Conservation (phyloP, 2,888 invertebrate genomes). For the Dichetophora obliterata region DNA sequence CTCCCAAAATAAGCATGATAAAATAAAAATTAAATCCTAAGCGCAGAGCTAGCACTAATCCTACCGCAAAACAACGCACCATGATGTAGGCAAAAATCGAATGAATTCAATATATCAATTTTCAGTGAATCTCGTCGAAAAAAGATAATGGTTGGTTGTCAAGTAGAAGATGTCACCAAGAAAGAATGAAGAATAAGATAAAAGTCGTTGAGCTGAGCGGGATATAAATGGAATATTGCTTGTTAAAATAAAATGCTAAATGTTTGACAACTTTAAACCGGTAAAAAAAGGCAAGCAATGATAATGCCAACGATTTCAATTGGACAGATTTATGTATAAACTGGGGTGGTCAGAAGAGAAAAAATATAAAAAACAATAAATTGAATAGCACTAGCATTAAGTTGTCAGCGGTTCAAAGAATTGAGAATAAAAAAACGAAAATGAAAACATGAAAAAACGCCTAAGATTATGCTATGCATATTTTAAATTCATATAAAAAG, state of each 20-base stretch:
- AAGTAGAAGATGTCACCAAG: neutral
- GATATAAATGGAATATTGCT: slow-evolving; percentile 60
- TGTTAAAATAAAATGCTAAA: slow-evolving; percentile 52
- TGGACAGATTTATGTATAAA: neutral
- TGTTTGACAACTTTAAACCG: slow-evolving; percentile 49
- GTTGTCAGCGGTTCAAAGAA: neutral
- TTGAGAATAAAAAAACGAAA: neutral
- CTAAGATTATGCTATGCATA: slow-evolving; percentile 38
- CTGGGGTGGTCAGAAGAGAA: neutral
- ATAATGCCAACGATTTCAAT: neutral
- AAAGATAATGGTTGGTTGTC: neutral
- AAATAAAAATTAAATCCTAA: slow-evolving; percentile 4
- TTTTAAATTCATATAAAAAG: slow-evolving; percentile 4
- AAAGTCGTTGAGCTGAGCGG: neutral
- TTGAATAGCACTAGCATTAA: neutral
- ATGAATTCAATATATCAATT: slow-evolving; percentile 67
- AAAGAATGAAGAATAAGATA: neutral
- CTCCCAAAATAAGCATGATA: slow-evolving; percentile 6
- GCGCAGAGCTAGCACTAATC: slow-evolving; percentile 54
- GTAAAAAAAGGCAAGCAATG: neutral
- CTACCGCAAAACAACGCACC: slow-evolving; percentile 51
- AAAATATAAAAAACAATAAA: neutral
- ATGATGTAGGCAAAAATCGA: slow-evolving; percentile 53
- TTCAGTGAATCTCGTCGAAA: slow-evolving; percentile 49
- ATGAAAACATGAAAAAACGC: neutral